phyloP scores from a whole-genome alignment of 2,113 vertebrate genomes.

The Clarias batrachus region DNA sequence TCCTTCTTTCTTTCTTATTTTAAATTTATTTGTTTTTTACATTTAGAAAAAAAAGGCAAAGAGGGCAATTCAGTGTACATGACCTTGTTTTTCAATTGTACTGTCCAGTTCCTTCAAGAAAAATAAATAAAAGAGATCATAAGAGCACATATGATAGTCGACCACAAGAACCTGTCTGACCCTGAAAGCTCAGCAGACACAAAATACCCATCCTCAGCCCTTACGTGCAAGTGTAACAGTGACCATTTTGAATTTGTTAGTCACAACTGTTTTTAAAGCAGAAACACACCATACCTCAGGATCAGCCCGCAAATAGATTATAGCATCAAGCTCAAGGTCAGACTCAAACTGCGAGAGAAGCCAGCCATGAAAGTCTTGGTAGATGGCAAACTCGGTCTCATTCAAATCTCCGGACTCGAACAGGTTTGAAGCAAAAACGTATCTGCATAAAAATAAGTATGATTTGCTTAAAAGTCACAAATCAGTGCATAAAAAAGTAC shows the following conservation, averaged over 20 bases:
- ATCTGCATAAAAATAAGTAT: conserved; percentile 64
- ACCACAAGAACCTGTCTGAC: not conserved
- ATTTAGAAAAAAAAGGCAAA: too few relatives aligned
- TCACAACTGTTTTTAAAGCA: not conserved
- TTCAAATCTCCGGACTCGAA: conserved; percentile 77
- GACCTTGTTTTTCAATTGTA: too few relatives aligned
- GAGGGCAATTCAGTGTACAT: too few relatives aligned
- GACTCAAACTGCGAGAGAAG: conserved; percentile 76
- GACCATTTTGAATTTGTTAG: not conserved
- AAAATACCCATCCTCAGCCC: not conserved
- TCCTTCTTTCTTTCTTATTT: too few relatives aligned
- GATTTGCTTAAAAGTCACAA: not conserved
- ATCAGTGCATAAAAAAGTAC: not conserved
- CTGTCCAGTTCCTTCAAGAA: too few relatives aligned
- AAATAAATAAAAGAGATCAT: too few relatives aligned
- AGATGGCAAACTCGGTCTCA: conserved; percentile 81
- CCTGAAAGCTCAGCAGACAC: not conserved
- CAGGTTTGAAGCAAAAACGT: conserved; percentile 80
- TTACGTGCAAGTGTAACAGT: not conserved
- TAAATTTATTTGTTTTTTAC: too few relatives aligned
- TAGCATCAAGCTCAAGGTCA: conserved; percentile 75
- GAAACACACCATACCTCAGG: conserved; percentile 69
- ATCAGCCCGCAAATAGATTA: conserved; percentile 80
- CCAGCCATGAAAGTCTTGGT: conserved; percentile 85
- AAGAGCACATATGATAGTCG: not conserved